Conservation (phyloP, 2,113 vertebrate genomes). For the Redunca redunca region DNA sequence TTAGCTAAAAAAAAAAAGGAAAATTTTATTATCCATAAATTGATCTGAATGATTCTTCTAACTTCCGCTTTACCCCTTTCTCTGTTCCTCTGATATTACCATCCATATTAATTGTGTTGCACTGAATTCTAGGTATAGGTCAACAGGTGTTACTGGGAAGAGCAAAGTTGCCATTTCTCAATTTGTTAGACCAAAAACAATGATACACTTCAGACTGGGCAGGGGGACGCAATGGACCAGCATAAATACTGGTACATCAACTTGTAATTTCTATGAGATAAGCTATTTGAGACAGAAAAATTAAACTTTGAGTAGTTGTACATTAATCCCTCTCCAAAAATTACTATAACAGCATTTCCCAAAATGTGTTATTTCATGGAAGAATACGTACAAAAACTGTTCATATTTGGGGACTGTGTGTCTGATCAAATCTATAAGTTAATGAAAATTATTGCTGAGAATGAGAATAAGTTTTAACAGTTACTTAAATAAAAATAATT, state of each 20-base stretch:
- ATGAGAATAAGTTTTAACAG: background rate
- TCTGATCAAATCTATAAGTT: background rate
- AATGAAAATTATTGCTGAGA: background rate
- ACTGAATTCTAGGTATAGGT: background rate
- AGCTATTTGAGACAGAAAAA: background rate
- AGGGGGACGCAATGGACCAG: background rate
- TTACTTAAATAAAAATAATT: background rate
- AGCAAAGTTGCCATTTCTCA: background rate
- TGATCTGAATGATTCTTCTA: conserved; percentile 1
- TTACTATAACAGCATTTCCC: background rate
- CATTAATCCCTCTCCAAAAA: conserved; percentile 1
- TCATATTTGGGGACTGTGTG: background rate
- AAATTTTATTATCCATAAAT: background rate
- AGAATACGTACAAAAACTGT: background rate
- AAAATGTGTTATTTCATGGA: background rate
- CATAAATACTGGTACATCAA: background rate
- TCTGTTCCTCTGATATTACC: background rate
- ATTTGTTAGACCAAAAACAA: background rate
- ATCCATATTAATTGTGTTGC: background rate
- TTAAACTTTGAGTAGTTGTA: background rate
- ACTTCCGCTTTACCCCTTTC: background rate
- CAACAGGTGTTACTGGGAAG: background rate
- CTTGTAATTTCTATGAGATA: background rate
- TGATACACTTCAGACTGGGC: background rate
- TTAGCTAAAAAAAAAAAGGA: background rate